phyloP scores from a whole-genome alignment of 2,888 invertebrate species.

The Agrilus mali region DNA sequence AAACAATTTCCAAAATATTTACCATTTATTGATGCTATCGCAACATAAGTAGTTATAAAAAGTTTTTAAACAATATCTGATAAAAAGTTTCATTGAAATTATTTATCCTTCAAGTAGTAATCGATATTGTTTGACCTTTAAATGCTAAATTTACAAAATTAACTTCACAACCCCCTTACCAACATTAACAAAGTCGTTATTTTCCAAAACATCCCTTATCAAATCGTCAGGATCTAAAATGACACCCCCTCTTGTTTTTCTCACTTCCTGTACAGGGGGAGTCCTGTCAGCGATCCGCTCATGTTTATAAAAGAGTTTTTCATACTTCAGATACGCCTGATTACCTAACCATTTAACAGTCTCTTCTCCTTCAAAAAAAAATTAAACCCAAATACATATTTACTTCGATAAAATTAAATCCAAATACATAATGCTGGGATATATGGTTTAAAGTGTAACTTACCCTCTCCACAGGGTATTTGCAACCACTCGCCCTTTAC shows the following conservation, averaged over 20 bases:
- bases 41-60: too few relatives aligned
- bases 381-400: neutral
- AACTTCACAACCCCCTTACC: constrained; percentile 28
- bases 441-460: too few relatives aligned
- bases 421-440: neutral
- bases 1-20: too few relatives aligned
- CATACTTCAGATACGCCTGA: constrained; percentile 36
- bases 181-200: constrained; percentile 46
- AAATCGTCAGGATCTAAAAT: constrained; percentile 43
- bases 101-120: too few relatives aligned
- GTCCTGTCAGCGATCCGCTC: constrained; percentile 15
- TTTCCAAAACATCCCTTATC: constrained; percentile 41
- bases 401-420: neutral
- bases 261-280: constrained; percentile 33
- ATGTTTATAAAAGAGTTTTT: constrained; percentile 24
- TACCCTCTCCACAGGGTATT: constrained; percentile 40
- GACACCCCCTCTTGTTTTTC: constrained; percentile 45
- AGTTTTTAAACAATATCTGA: too few relatives aligned
- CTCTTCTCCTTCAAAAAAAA: constrained; percentile 24
- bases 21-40: too few relatives aligned
- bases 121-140: too few relatives aligned
- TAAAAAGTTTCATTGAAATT: too few relatives aligned
- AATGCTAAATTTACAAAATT: too few relatives aligned
- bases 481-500: constrained; percentile 45
- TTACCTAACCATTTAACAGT: constrained; percentile 40